Conservation (phyloP, 2,113 vertebrate species). For the Scomber scombrus region DNA sequence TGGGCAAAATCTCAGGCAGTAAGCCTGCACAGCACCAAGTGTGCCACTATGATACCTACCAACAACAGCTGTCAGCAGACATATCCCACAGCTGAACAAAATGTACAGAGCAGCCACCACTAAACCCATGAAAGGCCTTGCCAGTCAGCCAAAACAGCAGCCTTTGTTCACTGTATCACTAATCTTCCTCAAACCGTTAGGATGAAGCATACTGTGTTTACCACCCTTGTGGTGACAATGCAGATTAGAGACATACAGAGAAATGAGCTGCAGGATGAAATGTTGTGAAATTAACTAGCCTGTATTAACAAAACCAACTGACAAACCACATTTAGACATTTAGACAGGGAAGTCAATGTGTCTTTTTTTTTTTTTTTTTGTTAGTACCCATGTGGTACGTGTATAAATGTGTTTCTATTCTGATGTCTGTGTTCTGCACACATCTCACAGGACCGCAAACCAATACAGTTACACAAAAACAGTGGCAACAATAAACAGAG, state of each 20-base stretch:
- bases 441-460: background rate
- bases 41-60: slow-evolving; percentile 45
- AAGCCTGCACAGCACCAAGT: slow-evolving; percentile 15
- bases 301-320: slow-evolving; percentile 47
- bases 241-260: slow-evolving; percentile 49
- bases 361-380: slow-evolving; percentile 4
- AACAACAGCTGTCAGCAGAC: slow-evolving; percentile 48
- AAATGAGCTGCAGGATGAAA: slow-evolving; percentile 45
- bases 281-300: slow-evolving; percentile 54
- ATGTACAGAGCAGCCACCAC: slow-evolving; percentile 62
- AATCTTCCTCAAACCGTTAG: slow-evolving; percentile 61
- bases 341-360: slow-evolving; percentile 25
- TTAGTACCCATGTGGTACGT: background rate
- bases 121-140: slow-evolving; percentile 71
- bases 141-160: slow-evolving; percentile 63
- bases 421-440: slow-evolving; percentile 3
- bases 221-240: slow-evolving; percentile 48
- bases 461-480: slow-evolving; percentile 8
- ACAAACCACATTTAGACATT: slow-evolving; percentile 46
- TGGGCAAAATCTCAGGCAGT: slow-evolving; percentile 29
- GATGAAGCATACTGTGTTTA: slow-evolving; percentile 48
- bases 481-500: slow-evolving; percentile 3
- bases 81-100: slow-evolving; percentile 59
- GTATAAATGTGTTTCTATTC: slow-evolving; percentile 7
- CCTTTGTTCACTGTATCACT: slow-evolving; percentile 59